phyloP scores from a whole-genome alignment of 1,140 invertebrate species.

The Magallana gigas region DNA sequence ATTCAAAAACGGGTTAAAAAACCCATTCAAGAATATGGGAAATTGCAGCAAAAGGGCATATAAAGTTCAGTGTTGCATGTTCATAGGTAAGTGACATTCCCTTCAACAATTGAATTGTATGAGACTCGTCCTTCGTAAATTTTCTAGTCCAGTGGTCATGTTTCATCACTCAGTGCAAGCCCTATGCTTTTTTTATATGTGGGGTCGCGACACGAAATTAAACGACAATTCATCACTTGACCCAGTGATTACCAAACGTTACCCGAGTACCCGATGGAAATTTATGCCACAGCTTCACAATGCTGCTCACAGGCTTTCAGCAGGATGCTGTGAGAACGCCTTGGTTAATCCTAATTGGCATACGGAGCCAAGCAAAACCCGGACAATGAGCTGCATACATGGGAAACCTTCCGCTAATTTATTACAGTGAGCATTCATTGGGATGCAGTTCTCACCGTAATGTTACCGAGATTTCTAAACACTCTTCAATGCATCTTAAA shows the following conservation, averaged over 20 bases:
- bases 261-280: conserved; percentile 33
- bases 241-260: conserved; percentile 42
- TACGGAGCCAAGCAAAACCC: conserved; percentile 8
- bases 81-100: conserved; percentile 15
- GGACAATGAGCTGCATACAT: conserved; percentile 11
- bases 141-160: conserved; percentile 29
- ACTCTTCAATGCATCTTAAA: conserved; percentile 6
- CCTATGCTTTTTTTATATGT: conserved; percentile 40
- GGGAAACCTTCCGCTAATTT: conserved; percentile 25
- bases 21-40: conserved; percentile 25
- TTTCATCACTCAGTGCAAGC: conserved; percentile 42
- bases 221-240: conserved; percentile 45
- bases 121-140: conserved; percentile 21
- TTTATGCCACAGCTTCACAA: conserved; percentile 29
- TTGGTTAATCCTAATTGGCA: conserved; percentile 29
- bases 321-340: conserved; percentile 28
- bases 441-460: conserved; percentile 15
- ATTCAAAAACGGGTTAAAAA: conserved; percentile 39
- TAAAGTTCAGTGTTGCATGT: conserved; percentile 43
- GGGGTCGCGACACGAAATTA: conserved; percentile 44
- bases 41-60: conserved; percentile 41
- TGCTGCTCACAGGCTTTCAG: conserved; percentile 28
- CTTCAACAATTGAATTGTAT: neutral
- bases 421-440: neutral
- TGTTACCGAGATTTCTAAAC: conserved; percentile 9